Evolutionary conservation across 2,113 vertebrate species (phyloP).

Genomic region (Electrona antarctica): DNA sequence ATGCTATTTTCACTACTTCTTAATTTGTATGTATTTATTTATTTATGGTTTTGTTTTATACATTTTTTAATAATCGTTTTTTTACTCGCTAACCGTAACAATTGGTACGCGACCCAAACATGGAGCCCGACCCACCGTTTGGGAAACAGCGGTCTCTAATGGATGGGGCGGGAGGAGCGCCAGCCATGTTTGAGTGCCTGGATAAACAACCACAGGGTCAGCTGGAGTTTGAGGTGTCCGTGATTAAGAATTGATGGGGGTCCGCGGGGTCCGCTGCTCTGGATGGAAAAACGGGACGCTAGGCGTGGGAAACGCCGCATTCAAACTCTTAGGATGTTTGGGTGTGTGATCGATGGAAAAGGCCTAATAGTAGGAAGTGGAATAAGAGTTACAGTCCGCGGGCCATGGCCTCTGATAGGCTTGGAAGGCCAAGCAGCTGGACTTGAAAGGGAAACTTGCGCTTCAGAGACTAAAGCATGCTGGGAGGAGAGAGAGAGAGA

Average conservation of each 20-base stretch:
- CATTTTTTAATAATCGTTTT: too few species aligned
- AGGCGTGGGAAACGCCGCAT: conserved; percentile 48
- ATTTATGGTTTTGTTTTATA: too few species aligned
- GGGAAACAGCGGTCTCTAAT: conserved; percentile 36
- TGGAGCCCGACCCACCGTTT: too few species aligned
- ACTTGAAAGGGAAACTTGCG: conserved; percentile 43
- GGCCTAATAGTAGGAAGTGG: neutral
- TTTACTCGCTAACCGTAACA: too few species aligned
- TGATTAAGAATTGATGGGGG: conserved; percentile 40
- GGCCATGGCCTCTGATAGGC: conserved; percentile 30
- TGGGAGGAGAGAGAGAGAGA: conserved; percentile 26
- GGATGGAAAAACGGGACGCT: conserved; percentile 6
- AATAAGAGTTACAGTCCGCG: conserved; percentile 30
- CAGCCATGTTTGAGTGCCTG: conserved; percentile 60
- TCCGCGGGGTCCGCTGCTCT: neutral
- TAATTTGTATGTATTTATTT: too few species aligned
- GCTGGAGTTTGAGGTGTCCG: conserved; percentile 70
- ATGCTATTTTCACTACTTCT: too few species aligned
- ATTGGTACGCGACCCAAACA: too few species aligned
- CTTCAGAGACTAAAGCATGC: conserved; percentile 20
- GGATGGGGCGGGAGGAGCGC: conserved; percentile 42
- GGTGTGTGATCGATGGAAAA: conserved; percentile 36
- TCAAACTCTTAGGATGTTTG: conserved; percentile 9
- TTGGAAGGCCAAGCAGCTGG: conserved; percentile 32
- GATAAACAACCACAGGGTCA: conserved; percentile 69